Evolutionary conservation across 2,888 invertebrate species (phyloP).

Genomic region (Sturmia bella): DNA sequence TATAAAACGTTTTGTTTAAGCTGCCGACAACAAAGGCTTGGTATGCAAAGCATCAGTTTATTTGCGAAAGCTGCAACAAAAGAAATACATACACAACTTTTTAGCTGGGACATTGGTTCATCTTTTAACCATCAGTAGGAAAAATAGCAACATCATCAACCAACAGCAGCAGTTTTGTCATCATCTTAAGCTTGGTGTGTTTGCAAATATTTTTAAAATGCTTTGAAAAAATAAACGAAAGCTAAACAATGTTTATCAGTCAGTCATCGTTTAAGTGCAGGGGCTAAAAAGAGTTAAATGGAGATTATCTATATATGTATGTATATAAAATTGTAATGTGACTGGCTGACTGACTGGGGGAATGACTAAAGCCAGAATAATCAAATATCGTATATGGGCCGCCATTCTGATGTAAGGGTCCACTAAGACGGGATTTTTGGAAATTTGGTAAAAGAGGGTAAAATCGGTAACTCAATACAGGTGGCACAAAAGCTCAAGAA

Average conservation of each 20-base stretch:
- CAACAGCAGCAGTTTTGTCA: constrained; percentile 42
- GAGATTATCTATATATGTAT: neutral
- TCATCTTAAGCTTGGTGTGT: constrained; percentile 46
- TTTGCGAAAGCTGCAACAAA: constrained; percentile 1
- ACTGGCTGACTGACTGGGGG: neutral
- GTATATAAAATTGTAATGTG: neutral
- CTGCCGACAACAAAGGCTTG: constrained; percentile 62
- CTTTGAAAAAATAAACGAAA: constrained; percentile 14
- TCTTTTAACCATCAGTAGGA: constrained; percentile 57
- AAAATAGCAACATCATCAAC: constrained; percentile 59
- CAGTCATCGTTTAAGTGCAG: constrained; percentile 46
- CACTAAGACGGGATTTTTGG: no score
- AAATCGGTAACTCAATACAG: no score
- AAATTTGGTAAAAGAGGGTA: no score
- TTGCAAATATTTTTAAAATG: constrained; percentile 54
- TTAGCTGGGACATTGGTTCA: constrained; percentile 60
- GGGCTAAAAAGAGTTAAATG: constrained; percentile 1
- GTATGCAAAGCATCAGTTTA: constrained; percentile 65
- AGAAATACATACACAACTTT: constrained; percentile 40
- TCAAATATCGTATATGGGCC: no score
- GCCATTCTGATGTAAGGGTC: no score
- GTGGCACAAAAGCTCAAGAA: no score
- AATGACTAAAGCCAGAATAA: no score
- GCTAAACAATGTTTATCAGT: constrained; percentile 54
- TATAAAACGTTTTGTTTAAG: constrained; percentile 64